Percentiles rank a stretch among this genome's conserved stretches.
Conservation (phyloP, 2,113 vertebrate genomes). For the Thamnophis sirtalis region DNA sequence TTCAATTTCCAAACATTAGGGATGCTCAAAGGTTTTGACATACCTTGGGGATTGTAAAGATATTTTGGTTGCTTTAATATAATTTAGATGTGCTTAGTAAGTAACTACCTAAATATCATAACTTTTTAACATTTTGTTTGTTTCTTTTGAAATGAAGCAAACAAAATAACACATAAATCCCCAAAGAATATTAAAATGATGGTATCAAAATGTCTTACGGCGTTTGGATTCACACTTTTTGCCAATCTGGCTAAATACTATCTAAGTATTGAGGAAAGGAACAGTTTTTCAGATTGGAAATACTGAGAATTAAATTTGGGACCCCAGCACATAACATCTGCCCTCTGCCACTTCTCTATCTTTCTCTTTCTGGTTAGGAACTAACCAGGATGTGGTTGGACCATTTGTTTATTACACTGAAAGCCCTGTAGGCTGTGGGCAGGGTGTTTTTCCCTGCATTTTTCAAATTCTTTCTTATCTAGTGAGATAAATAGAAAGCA, state of each 20-base stretch:
- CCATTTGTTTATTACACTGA: conserved; percentile 19
- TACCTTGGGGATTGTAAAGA: no score
- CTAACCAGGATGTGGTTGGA: conserved; percentile 47
- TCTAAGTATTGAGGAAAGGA: neutral
- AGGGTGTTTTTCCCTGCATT: neutral
- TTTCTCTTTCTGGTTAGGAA: conserved; percentile 28
- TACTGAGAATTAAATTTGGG: neutral
- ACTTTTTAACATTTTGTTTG: no score
- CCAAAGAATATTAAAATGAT: conserved; percentile 45
- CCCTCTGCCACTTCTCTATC: neutral
- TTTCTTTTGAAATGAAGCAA: no score
- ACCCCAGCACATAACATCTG: neutral
- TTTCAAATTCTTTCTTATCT: conserved; percentile 41
- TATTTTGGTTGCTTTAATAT: no score
- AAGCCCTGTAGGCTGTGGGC: conserved; percentile 38
- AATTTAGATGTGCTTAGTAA: no score
- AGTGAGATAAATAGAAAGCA: conserved; percentile 24
- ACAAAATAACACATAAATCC: conserved; percentile 2
- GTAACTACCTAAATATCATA: no score
- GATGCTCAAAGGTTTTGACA: no score
- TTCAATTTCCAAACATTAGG: no score
- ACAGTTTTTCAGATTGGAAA: neutral
- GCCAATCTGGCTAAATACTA: neutral
- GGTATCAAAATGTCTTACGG: neutral
- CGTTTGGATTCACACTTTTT: neutral